Evolutionary conservation across 1,140 invertebrate genomes (phyloP).

Genomic region (Drosophila carrolli): DNA sequence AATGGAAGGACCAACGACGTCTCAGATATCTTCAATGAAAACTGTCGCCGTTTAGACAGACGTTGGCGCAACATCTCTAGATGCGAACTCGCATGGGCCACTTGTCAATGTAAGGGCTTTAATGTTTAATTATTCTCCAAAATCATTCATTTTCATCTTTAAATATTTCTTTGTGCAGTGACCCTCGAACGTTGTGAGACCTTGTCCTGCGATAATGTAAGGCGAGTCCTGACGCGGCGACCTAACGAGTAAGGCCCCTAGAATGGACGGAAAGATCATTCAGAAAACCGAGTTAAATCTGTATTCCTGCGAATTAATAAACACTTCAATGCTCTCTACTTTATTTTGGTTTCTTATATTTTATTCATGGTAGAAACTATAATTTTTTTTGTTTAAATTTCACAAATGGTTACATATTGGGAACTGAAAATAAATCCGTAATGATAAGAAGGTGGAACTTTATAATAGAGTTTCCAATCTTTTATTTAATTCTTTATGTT

Average conservation of each 20-base stretch:
- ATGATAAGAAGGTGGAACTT: too few relatives aligned
- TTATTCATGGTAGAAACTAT: too few relatives aligned
- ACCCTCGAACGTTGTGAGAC: slow-evolving; percentile 19
- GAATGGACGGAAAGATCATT: too few relatives aligned
- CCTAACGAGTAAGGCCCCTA: neutral
- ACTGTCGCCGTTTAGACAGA: slow-evolving; percentile 13
- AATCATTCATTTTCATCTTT: neutral
- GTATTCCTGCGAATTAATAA: slow-evolving; percentile 6
- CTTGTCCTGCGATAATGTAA: slow-evolving; percentile 41
- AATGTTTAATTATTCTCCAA: too few relatives aligned
- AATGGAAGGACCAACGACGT: slow-evolving; percentile 30
- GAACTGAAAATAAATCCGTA: too few relatives aligned
- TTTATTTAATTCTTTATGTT: too few relatives aligned
- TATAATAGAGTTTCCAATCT: too few relatives aligned
- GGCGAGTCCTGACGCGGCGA: neutral
- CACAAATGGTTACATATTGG: too few relatives aligned
- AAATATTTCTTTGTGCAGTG: slow-evolving; percentile 7
- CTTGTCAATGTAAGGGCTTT: slow-evolving; percentile 46
- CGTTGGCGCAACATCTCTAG: slow-evolving; percentile 44
- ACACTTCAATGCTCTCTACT: slow-evolving; percentile 25
- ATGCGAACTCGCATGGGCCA: slow-evolving; percentile 45
- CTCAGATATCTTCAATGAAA: slow-evolving; percentile 25
- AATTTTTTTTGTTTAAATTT: too few relatives aligned
- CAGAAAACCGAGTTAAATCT: neutral
- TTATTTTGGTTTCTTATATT: neutral